phyloP scores from a whole-genome alignment of 2,888 invertebrate species.

The Torymus tubicola region DNA sequence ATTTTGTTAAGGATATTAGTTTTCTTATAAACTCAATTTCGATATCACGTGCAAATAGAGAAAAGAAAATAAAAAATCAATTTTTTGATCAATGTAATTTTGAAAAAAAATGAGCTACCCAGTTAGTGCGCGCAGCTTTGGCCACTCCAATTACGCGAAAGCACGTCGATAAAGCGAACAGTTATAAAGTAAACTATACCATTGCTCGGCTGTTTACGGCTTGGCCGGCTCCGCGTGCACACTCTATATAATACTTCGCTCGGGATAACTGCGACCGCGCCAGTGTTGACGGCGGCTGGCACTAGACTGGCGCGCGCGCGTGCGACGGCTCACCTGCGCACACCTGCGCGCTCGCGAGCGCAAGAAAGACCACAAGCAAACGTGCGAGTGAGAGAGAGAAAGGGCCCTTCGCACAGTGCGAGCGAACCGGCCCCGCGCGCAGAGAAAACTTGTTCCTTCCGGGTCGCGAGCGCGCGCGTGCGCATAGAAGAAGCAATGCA shows the following conservation, averaged over 20 bases:
- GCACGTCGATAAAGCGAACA: background rate
- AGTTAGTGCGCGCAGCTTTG: no score
- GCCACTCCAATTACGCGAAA: background rate
- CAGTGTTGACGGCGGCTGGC: constrained; percentile 26
- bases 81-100: no score
- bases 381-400: constrained; percentile 12
- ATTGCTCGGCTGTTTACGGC: constrained; percentile 21
- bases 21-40: no score
- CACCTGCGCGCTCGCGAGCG: constrained; percentile 16
- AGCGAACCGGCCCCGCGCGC: constrained; percentile 20
- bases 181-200: background rate
- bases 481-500: constrained; percentile 16
- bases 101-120: no score
- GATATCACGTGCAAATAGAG: no score
- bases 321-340: constrained; percentile 23
- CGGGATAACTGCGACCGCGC: constrained; percentile 11
- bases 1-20: no score
- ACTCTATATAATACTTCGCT: background rate
- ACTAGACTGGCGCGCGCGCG: constrained; percentile 33
- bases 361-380: background rate
- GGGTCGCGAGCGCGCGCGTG: constrained; percentile 20
- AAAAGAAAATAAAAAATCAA: no score
- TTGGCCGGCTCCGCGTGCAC: background rate
- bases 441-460: constrained; percentile 48
- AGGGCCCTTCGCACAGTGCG: constrained; percentile 20